Base-by-base conservation (phyloP, 2,888 invertebrate genomes). In the Eupithecia vulgata region DNA sequence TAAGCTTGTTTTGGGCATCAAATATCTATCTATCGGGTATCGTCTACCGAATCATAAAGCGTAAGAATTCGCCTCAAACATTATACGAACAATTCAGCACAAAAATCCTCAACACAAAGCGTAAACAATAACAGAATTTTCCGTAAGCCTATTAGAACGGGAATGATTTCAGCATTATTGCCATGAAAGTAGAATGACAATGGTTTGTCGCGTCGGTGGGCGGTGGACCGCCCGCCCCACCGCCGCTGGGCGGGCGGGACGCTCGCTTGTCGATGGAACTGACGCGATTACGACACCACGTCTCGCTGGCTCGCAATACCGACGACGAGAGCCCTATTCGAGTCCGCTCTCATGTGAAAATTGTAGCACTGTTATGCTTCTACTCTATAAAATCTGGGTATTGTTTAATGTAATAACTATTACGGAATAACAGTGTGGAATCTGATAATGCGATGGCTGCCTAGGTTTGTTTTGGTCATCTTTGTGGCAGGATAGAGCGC, bases 281-380 rank as follows among this genome's bases (percentile, higher is more conserved):
- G 96, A 96, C 96, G 95, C 95, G 96, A 96, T 96, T 96, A 96
- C 94, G 85, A 89, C 94, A 85, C 93, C 94, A 95, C 96, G 96
- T 95, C 95, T 96, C 95, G 95, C 89, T 95, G 95, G 94, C 83
- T 91, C 91, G 91, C 95, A 95, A 96, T 96, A 85, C 80, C 59
- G 70, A 61, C 70, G 70, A 66, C 72, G 68, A 6, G 65, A 71
- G 83, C 83, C 81, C 89, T 84, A 93, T 94, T 94, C 89, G 85
- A 83, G 87, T 76, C 82, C 91, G 84, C 88, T 91, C 90, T 91
- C 82, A 86, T 88, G 94, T 92, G 93, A 91, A 94, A 93, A 94
- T 93, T 94, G 91, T 83, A 85, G 88, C 89, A 91, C 87, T 91
- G 91, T 92, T 90, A 87, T 89, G 87, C 87, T 88, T 89, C 88